Percentiles rank a stretch among this genome's conserved stretches.
These are phyloP conservation scores for Ciona savignyi DNA, from an alignment of 23 tunicate species.

Conservation along the genomic window DNA sequence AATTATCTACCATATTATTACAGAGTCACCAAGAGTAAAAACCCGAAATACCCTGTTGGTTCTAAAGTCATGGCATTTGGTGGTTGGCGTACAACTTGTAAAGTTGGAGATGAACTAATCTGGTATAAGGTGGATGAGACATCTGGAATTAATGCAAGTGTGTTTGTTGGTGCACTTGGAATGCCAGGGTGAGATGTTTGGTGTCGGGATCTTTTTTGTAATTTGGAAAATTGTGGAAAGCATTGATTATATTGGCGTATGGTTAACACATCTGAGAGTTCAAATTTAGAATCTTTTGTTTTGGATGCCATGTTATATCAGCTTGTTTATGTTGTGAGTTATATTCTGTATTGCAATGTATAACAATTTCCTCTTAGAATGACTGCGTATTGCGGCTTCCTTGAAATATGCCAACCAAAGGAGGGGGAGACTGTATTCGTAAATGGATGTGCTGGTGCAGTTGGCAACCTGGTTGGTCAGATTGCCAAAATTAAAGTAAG, in stretches of 20 bases:
- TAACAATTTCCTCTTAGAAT: conserved; percentile 19
- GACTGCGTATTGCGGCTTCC: conserved; percentile 60
- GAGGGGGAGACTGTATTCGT: conserved; percentile 62
- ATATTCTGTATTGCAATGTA: no score
- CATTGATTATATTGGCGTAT: no score
- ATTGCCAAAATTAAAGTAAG: conserved; percentile 61
- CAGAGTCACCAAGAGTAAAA: conserved; percentile 39
- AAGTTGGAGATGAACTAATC: not conserved
- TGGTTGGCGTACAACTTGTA: conserved; percentile 41
- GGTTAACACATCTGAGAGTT: no score
- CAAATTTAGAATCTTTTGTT: not conserved
- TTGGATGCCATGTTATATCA: no score
- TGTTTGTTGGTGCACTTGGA: conserved; percentile 5
- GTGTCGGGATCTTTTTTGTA: no score
- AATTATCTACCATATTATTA: not conserved
- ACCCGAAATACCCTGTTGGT: conserved; percentile 29
- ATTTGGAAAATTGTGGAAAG: no score
- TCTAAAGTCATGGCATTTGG: conserved; percentile 22
- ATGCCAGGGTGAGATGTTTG: conserved; percentile 37
- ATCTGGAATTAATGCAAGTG: not conserved
- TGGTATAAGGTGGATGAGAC: conserved; percentile 6
- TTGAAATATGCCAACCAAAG: conserved; percentile 48
- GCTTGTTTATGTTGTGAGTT: no score
- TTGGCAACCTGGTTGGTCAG: conserved; percentile 71
- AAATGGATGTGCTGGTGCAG: conserved; percentile 61